Conservation (phyloP, 2,797 vertebrate species). For the Anolis apletophallus region DNA sequence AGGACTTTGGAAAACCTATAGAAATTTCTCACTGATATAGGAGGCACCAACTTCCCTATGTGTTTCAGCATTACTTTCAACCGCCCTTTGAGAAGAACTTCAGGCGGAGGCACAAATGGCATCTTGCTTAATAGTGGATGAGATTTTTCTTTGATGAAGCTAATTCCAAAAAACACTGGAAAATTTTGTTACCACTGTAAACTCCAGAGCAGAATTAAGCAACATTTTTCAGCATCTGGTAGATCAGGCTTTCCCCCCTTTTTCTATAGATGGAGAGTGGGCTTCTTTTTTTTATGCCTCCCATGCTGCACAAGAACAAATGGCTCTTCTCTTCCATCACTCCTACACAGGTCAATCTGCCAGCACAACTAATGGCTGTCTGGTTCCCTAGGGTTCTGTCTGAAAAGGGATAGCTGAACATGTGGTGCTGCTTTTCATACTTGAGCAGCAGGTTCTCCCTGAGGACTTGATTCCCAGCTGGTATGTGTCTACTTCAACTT, state of each 20-base stretch:
- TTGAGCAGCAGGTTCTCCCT: slow-evolving; percentile 7
- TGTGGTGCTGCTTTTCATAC: not conserved
- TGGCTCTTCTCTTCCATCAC: not conserved
- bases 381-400: not conserved
- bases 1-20: too few species aligned
- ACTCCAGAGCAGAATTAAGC: not conserved
- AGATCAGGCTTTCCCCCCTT: too few species aligned
- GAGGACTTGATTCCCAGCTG: slow-evolving; percentile 3
- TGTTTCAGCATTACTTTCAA: not conserved
- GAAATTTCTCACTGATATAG: too few species aligned
- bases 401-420: not conserved
- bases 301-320: not conserved
- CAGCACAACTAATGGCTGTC: not conserved
- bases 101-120: not conserved
- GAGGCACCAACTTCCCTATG: too few species aligned
- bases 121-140: not conserved
- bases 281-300: too few species aligned
- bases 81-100: not conserved
- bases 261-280: not conserved
- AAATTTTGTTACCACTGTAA: not conserved
- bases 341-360: not conserved
- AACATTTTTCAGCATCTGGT: too few species aligned
- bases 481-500: slow-evolving; percentile 1
- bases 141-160: not conserved
- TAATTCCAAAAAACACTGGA: not conserved